These are phyloP conservation scores for Thalassaphorura encarpata DNA, from an alignment of 1,140 invertebrate species.

Conservation along the genomic window DNA sequence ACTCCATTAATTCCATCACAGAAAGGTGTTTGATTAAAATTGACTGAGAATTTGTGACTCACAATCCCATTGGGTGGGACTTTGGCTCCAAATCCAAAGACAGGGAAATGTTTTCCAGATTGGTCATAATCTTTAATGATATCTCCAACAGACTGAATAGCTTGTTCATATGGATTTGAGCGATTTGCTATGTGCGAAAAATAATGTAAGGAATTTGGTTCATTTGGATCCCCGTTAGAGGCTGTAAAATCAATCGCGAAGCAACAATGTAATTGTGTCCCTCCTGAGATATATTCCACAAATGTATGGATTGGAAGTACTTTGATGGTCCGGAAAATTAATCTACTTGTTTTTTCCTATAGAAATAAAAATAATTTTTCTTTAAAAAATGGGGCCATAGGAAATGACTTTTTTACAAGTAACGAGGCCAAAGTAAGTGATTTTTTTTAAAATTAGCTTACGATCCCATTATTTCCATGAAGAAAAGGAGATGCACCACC, in stretches of 20 bases:
- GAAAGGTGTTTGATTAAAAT: conserved; percentile 48
- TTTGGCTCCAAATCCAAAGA: conserved; percentile 48
- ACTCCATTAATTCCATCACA: conserved; percentile 42
- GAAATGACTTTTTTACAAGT: too few species aligned
- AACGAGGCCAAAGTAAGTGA: too few species aligned
- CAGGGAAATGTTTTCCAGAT: conserved; percentile 48
- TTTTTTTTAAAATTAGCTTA: too few species aligned
- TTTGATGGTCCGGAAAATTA: too few species aligned
- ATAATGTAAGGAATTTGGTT: conserved; percentile 49
- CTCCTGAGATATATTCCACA: conserved; percentile 28
- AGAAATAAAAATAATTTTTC: not conserved
- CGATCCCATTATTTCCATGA: too few species aligned
- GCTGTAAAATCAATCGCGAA: conserved; percentile 31
- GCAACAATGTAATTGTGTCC: conserved; percentile 29
- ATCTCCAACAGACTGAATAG: conserved; percentile 48
- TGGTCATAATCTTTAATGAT: conserved; percentile 55
- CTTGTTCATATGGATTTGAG: conserved; percentile 50
- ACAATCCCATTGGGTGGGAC: conserved; percentile 45
- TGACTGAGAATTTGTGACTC: conserved; percentile 51
- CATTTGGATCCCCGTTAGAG: conserved; percentile 45
- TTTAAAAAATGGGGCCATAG: too few species aligned
- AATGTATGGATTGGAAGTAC: conserved; percentile 24
- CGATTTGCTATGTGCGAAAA: conserved; percentile 32
- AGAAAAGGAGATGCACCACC: too few species aligned
- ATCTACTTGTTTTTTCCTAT: conserved; percentile 8